Percentiles rank a stretch among this genome's conserved stretches.
phyloP scores from a whole-genome alignment of 2,113 vertebrate species.

The Ahaetulla prasina region DNA sequence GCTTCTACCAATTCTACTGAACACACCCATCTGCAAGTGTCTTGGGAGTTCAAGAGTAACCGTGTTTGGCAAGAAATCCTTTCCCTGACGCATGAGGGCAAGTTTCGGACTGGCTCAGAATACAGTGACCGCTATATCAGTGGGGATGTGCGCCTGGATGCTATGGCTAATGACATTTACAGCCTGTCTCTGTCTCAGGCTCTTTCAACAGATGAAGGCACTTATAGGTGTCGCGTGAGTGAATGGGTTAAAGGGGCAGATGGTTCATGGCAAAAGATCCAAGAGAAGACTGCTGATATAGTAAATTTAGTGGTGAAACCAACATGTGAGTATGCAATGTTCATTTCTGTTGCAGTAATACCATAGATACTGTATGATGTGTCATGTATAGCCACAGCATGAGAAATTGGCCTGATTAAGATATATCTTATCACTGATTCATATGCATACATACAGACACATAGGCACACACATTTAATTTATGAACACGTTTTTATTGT shows the following conservation, averaged over 20 bases:
- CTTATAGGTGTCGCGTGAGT: conserved; percentile 79
- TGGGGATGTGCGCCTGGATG: conserved; percentile 78
- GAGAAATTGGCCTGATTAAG: background rate
- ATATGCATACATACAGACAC: background rate
- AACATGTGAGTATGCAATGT: conserved; percentile 76
- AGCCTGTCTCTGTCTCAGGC: conserved; percentile 73
- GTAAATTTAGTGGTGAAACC: conserved; percentile 73
- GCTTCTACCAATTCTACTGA: conserved; percentile 65
- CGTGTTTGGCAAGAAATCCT: conserved; percentile 64
- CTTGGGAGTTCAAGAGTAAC: conserved; percentile 77
- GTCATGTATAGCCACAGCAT: background rate
- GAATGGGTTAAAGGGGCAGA: conserved; percentile 83
- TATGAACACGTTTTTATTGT: background rate
- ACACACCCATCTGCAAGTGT: conserved; percentile 84
- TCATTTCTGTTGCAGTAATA: accelerated
- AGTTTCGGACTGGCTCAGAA: conserved; percentile 63
- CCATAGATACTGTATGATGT: too few species aligned
- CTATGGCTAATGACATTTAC: conserved; percentile 70
- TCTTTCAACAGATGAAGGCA: conserved; percentile 69
- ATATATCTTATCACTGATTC: background rate
- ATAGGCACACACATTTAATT: background rate
- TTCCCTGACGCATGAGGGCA: conserved; percentile 77
- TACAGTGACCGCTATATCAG: conserved; percentile 74
- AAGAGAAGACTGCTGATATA: conserved; percentile 78
- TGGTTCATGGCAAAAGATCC: conserved; percentile 81